A percentile compares a stretch with the other conserved stretches of the same genome.
These are phyloP conservation scores for Oreotragus oreotragus DNA, from an alignment of 2,113 vertebrate genomes.

Conservation along the genomic window DNA sequence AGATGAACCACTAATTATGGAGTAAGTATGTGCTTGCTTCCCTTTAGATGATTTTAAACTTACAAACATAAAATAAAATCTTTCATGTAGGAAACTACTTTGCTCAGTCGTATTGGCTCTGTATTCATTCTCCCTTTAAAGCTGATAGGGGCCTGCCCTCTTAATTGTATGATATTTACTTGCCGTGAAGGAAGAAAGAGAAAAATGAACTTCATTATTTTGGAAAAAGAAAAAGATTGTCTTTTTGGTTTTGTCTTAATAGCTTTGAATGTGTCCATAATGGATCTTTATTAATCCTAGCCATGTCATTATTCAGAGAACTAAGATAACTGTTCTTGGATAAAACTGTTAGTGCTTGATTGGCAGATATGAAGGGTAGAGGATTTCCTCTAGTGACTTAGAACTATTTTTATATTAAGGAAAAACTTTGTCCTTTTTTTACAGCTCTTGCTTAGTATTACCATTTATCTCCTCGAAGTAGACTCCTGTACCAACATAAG, in stretches of 20 bases:
- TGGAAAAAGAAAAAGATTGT: not conserved
- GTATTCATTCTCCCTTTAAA: not conserved
- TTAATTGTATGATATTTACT: not conserved
- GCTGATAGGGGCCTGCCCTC: not conserved
- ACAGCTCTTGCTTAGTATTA: not conserved
- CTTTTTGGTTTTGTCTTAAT: not conserved
- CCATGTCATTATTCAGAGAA: not conserved
- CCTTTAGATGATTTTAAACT: not conserved
- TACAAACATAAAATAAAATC: conserved; percentile 38
- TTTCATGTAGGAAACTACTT: not conserved
- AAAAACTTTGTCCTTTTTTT: not conserved
- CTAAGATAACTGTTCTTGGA: not conserved
- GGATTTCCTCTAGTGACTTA: not conserved
- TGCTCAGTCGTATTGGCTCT: not conserved
- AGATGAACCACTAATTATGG: conserved; percentile 97
- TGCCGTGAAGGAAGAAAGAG: not conserved
- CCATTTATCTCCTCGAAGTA: not conserved
- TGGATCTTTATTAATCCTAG: not conserved
- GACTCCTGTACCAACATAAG: not conserved
- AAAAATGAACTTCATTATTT: not conserved
- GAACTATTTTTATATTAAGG: not conserved
- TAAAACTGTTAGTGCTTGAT: not conserved
- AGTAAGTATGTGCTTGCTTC: conserved; percentile 86
- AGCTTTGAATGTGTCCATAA: not conserved
- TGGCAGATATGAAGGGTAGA: not conserved